Evolutionary conservation across 2,888 invertebrate genomes (phyloP).

Genomic region (Balanococcus diminutus): DNA sequence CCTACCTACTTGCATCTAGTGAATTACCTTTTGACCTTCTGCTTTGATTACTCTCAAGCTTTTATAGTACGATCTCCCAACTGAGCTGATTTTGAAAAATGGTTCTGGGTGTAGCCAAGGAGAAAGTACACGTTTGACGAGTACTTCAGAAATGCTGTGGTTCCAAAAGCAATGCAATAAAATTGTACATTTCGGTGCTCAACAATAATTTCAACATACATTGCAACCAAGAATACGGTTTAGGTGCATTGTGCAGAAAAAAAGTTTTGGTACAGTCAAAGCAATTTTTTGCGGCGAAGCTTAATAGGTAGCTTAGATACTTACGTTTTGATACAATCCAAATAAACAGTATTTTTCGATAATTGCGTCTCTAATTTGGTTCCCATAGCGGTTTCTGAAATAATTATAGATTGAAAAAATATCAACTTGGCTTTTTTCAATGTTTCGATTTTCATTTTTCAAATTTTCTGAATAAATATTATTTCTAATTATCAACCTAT

Average conservation of each 20-base stretch:
- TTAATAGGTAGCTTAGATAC: too few species aligned
- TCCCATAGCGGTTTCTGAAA: constrained; percentile 84
- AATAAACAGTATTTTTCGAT: constrained; percentile 73
- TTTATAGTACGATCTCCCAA: constrained; percentile 47
- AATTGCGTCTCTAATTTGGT: constrained; percentile 74
- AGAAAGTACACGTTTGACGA: constrained; percentile 29
- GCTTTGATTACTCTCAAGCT: constrained; percentile 38
- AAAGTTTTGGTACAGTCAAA: too few species aligned
- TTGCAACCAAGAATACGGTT: neutral
- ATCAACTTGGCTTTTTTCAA: too few species aligned
- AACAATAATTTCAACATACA: neutral
- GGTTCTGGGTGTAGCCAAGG: constrained; percentile 55
- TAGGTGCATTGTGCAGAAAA: neutral
- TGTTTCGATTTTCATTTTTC: too few species aligned
- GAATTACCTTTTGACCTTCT: neutral
- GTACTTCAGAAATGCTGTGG: constrained; percentile 37
- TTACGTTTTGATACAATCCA: constrained; percentile 74
- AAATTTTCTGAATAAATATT: too few species aligned
- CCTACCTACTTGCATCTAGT: too few species aligned
- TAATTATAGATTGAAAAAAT: neutral
- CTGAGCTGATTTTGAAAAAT: constrained; percentile 46
- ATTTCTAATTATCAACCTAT: too few species aligned
- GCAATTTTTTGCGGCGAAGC: too few species aligned
- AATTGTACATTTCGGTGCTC: neutral
- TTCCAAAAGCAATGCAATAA: neutral